A percentile compares a stretch with the other conserved stretches of the same genome.
Conservation (phyloP, 2,113 vertebrate genomes). For the Dromiciops gliroides region DNA sequence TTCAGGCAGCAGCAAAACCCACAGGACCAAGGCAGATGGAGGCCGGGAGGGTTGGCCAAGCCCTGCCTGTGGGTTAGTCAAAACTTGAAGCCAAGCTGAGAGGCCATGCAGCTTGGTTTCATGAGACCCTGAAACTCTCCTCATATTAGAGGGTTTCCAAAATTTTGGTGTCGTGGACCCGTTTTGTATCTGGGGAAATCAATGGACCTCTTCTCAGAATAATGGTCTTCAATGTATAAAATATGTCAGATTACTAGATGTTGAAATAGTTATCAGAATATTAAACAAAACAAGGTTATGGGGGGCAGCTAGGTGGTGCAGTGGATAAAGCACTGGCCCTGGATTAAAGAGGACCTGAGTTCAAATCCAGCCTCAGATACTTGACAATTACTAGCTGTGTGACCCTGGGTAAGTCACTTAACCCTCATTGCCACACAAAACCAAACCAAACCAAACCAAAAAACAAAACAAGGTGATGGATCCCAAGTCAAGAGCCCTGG, state of each 20-base stretch:
- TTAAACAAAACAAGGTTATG: not conserved
- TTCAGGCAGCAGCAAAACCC: not conserved
- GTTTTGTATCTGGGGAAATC: not conserved
- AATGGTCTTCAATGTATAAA: not conserved
- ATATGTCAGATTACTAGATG: not conserved
- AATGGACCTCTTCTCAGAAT: not conserved
- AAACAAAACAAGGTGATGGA: not conserved
- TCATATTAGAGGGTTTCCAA: not conserved
- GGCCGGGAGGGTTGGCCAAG: not conserved
- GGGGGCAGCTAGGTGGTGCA: no score
- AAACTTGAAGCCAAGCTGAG: not conserved
- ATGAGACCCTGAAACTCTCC: slow-evolving; percentile 19
- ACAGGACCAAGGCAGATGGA: not conserved
- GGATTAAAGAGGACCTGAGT: no score
- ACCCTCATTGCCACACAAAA: no score
- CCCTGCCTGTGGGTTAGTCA: not conserved
- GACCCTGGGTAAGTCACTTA: no score
- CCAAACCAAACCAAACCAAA: no score
- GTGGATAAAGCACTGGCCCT: no score
- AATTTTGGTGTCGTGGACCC: not conserved
- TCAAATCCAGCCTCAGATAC: no score
- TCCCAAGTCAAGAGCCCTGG: not conserved
- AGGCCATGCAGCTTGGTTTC: not conserved
- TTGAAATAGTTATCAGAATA: not conserved
- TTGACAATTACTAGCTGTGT: no score